Evolutionary conservation across 1,140 invertebrate genomes (phyloP), one percentile per base, ranked within the genome.

Genomic region (Cyclina sinensis): DNA sequence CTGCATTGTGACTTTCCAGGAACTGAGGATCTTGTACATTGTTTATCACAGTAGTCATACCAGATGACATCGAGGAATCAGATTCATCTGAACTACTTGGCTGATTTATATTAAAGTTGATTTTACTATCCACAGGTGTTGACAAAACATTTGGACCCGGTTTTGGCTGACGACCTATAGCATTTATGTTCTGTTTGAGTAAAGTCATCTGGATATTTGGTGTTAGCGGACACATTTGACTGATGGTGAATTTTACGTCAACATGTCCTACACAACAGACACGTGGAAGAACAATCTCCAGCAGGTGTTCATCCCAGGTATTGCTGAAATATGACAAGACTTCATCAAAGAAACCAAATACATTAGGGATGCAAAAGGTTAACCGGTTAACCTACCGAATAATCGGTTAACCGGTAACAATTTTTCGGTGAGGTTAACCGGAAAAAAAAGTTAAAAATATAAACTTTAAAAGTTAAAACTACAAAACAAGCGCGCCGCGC

Each of bases 261-360:
- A 99, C 97, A 92, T 99, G 98, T 32, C 98, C 98, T 83, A 98
- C 96, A 65, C 97, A 97, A 51, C 97, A 97, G 62, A 95, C 96
- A 57, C 96, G 95, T 0, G 98, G 98, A 86, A 99, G 95, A 7
- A 98, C 98, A 0, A 99, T 95, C 95, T 99, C 98, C 94, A 99
- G 97, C 21, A 99, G 96, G 92, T 99, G 98, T 92, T 99, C 98
- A 93, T 98, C 98, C 97, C 98, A 98, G 0, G 98, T 98, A 14
- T 97, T 96, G 74, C 97, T 97, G 90, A 95, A 92, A 46, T 65
- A 27, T 51, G 43, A 65, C 37, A 62, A 21, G 32, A 18, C 54
- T n/a, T 57, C 54, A 57, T 57, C 16, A 7, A 43, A 43, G 43
- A 43, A 4, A 43, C 43, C 43, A 43, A 43, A 43, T 14, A n/a